phyloP scores from a whole-genome alignment of 1,140 invertebrate species.

The Bemisia tabaci region DNA sequence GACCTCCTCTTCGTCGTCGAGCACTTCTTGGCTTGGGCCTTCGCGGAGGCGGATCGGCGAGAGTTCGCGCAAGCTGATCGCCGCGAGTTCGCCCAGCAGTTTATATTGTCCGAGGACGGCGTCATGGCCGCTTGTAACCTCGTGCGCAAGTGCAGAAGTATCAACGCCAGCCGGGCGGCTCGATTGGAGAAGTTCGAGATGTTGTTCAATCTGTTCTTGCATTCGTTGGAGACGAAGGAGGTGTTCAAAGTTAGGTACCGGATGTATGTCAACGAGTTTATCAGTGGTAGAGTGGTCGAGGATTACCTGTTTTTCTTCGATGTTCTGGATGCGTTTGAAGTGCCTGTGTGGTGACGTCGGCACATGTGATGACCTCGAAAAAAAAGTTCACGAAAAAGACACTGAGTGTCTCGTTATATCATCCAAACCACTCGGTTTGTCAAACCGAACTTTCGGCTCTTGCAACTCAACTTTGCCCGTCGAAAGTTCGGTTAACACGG shows the following conservation, averaged over 20 bases:
- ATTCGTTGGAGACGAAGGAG: not conserved
- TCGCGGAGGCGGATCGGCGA: not conserved
- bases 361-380: too few species aligned
- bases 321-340: not conserved
- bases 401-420: too few species aligned
- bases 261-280: not conserved
- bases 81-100: not conserved
- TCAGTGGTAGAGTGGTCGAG: not conserved
- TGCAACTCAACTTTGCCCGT: too few species aligned
- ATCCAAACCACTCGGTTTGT: too few species aligned
- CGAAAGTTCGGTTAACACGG: too few species aligned
- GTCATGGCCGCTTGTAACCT: not conserved
- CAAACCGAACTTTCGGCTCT: too few species aligned
- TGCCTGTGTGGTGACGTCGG: not conserved
- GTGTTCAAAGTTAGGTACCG: not conserved
- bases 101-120: not conserved
- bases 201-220: not conserved
- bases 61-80: not conserved
- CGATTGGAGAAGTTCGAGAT: not conserved
- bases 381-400: too few species aligned
- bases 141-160: not conserved
- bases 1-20: not conserved
- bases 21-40: not conserved
- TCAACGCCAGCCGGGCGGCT: not conserved
- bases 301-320: not conserved